These are phyloP conservation scores for Zaprionus gabonicus DNA, from an alignment of 1,140 invertebrate genomes.

Conservation along the genomic window DNA sequence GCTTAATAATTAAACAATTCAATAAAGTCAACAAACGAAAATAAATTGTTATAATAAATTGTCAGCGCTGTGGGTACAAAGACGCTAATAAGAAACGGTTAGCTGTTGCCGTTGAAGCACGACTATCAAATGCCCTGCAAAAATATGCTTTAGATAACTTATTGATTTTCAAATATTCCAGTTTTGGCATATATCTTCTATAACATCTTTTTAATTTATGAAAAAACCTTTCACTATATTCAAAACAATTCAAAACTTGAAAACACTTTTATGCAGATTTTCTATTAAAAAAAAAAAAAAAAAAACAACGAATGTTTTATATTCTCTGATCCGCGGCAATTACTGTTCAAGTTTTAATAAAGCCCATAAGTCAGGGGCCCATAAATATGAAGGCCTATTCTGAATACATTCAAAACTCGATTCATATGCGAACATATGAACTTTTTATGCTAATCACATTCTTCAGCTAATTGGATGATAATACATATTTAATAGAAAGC, in stretches of 20 bases:
- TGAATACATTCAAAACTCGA: background rate
- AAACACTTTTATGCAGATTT: background rate
- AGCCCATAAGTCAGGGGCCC: background rate
- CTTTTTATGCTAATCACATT: conserved; percentile 2
- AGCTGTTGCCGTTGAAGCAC: background rate
- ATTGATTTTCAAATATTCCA: background rate
- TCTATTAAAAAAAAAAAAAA: too few species aligned
- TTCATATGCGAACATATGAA: conserved; percentile 14
- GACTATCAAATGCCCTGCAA: conserved; percentile 31
- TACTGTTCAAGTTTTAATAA: background rate
- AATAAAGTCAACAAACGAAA: conserved; percentile 77
- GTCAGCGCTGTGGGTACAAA: conserved; percentile 49
- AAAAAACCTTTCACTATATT: too few species aligned
- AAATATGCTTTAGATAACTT: background rate
- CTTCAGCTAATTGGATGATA: conserved; percentile 22
- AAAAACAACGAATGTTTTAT: background rate
- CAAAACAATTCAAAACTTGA: background rate
- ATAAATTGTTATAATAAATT: conserved; percentile 64
- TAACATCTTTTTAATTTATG: too few species aligned
- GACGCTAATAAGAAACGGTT: conserved; percentile 40
- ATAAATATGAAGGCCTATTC: background rate
- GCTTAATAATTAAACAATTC: conserved; percentile 84
- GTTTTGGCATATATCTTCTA: background rate
- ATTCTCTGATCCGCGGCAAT: background rate
- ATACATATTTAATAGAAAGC: conserved; percentile 2